Evolutionary conservation across 1,140 invertebrate species (phyloP).

Genomic region (Platyscapa corneri): DNA sequence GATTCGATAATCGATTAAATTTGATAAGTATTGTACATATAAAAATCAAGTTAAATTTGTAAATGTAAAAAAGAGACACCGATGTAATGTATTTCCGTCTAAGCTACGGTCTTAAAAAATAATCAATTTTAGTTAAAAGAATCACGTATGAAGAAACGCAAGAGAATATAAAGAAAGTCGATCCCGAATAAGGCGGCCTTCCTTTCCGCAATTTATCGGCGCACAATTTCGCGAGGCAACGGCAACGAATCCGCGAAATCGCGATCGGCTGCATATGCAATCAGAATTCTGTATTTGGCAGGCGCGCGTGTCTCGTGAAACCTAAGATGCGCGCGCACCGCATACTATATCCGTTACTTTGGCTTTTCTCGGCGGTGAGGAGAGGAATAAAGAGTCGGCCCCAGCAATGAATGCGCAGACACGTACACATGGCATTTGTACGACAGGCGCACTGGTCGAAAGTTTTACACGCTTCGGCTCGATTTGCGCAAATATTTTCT

Average conservation of each 20-base stretch:
- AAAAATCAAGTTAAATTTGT: too few relatives aligned
- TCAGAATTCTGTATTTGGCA: constrained; percentile 6
- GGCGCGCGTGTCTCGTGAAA: constrained; percentile 7
- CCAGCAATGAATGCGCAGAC: constrained; percentile 15
- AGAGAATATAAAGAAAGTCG: neutral
- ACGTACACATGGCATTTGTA: constrained; percentile 6
- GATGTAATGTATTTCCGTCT: too few relatives aligned
- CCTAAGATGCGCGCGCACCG: constrained; percentile 7
- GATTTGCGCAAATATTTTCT: constrained; percentile 40
- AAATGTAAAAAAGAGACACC: too few relatives aligned
- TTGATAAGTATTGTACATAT: too few relatives aligned
- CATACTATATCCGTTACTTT: constrained; percentile 37
- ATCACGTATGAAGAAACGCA: neutral
- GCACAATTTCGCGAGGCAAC: too few relatives aligned
- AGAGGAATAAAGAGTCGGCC: neutral
- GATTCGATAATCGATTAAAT: too few relatives aligned
- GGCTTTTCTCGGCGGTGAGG: neutral
- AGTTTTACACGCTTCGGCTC: neutral
- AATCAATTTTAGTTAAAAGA: neutral
- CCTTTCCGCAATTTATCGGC: constrained; percentile 4
- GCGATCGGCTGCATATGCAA: neutral
- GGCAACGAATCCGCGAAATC: neutral
- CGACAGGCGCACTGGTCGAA: neutral
- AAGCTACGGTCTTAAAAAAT: too few relatives aligned
- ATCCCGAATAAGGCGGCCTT: too few relatives aligned